phyloP scores from a whole-genome alignment of 1,140 invertebrate species.

The Drosophila kohkoa region DNA sequence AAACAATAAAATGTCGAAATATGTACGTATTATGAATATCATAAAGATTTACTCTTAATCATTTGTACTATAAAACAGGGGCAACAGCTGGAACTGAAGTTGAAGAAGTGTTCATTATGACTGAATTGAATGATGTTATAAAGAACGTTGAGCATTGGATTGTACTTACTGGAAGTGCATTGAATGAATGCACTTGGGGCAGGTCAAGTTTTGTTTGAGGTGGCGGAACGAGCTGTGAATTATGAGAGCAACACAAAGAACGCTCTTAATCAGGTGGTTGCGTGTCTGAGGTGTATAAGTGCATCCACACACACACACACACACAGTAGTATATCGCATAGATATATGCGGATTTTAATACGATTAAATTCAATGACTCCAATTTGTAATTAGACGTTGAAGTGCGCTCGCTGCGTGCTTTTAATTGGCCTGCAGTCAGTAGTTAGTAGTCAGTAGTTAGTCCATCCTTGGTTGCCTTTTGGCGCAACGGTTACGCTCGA shows the following conservation, averaged over 20 bases:
- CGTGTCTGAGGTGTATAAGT: constrained; percentile 75
- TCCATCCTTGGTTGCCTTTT: constrained; percentile 82
- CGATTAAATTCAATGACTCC: constrained; percentile 81
- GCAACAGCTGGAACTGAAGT: too few species aligned
- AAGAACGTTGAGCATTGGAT: too few species aligned
- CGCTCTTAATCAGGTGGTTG: constrained; percentile 54
- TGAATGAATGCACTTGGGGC: not conserved
- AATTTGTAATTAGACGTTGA: constrained; percentile 82
- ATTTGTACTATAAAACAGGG: not conserved
- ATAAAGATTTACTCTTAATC: not conserved
- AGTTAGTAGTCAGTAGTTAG: too few species aligned
- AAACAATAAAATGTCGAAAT: constrained; percentile 2
- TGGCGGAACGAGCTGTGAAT: too few species aligned
- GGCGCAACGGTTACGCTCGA: constrained; percentile 83
- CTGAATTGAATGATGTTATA: too few species aligned
- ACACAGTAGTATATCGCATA: too few species aligned
- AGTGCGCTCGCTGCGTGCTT: constrained; percentile 75
- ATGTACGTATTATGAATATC: constrained; percentile 3
- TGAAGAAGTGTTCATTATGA: too few species aligned
- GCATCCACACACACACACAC: constrained; percentile 10
- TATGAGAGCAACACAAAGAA: constrained; percentile 35
- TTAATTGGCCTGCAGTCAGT: constrained; percentile 76
- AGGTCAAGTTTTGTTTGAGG: not conserved
- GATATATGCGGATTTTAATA: constrained; percentile 71
- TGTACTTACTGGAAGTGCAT: not conserved